Conservation (phyloP, 2,797 vertebrate species). For the Hozukius guyotensis region DNA sequence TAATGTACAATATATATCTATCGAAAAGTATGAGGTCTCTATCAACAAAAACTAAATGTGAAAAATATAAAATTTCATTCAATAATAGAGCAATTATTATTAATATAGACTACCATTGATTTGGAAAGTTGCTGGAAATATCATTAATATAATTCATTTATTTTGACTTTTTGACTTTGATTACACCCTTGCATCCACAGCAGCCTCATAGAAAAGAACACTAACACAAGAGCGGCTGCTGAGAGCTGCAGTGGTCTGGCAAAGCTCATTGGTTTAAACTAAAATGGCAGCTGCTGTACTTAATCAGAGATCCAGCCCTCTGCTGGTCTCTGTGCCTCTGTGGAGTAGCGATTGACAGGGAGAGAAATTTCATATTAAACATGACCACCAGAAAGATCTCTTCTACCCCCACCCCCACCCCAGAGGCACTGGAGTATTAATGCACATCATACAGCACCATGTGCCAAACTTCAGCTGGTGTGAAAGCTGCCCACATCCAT, state of each 20-base stretch:
- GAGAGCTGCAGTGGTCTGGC: not conserved
- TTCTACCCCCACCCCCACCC: not conserved
- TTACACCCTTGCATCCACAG: not conserved
- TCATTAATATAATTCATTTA: not conserved
- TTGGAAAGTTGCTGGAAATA: not conserved
- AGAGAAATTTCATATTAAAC: not conserved
- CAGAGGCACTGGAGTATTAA: not conserved
- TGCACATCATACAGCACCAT: not conserved
- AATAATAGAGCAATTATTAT: not conserved
- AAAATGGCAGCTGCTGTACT: not conserved
- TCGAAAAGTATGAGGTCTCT: not conserved
- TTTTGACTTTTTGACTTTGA: not conserved
- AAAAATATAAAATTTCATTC: not conserved
- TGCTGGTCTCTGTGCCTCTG: not conserved
- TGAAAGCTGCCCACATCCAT: conserved; percentile 12
- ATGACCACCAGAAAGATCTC: not conserved
- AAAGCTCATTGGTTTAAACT: not conserved
- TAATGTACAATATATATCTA: too few relatives aligned
- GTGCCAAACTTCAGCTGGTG: not conserved
- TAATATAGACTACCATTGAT: accelerated
- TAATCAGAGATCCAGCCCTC: not conserved
- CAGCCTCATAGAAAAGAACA: not conserved
- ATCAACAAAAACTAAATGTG: not conserved
- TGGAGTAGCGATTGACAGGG: not conserved
- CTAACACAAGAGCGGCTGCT: not conserved